Evolutionary conservation across 2,113 vertebrate genomes (phyloP).

Genomic region (Mystacornis crossleyi): DNA sequence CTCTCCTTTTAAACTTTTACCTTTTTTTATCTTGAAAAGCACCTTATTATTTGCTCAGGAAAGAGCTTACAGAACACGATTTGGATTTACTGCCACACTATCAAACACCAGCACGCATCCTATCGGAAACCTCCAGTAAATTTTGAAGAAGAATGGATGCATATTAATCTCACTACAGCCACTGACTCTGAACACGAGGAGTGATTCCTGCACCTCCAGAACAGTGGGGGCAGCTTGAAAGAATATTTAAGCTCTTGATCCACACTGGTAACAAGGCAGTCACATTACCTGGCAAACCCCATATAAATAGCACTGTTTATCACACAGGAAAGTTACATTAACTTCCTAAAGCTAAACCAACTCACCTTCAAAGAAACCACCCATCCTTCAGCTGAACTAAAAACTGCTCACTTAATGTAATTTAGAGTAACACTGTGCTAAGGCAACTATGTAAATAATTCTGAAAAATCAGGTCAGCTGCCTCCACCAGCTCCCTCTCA

Average conservation of each 20-base stretch:
- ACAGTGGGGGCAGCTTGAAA: neutral
- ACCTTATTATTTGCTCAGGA: neutral
- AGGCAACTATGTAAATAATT: neutral
- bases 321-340: neutral
- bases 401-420: neutral
- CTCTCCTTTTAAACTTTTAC: neutral
- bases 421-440: neutral
- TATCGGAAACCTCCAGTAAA: neutral
- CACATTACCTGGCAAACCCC: neutral
- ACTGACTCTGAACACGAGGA: neutral
- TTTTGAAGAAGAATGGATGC: neutral
- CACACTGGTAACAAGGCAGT: neutral
- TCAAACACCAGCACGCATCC: neutral
- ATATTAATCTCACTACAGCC: neutral
- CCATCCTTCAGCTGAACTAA: neutral
- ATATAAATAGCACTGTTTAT: neutral
- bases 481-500: neutral
- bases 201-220: neutral
- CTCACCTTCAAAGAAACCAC: neutral
- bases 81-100: neutral
- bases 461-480: neutral
- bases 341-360: neutral
- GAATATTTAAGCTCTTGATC: neutral
- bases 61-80: neutral
- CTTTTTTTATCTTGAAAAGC: neutral